Conservation (phyloP, 1,140 invertebrate species). For the Spodoptera litura region DNA sequence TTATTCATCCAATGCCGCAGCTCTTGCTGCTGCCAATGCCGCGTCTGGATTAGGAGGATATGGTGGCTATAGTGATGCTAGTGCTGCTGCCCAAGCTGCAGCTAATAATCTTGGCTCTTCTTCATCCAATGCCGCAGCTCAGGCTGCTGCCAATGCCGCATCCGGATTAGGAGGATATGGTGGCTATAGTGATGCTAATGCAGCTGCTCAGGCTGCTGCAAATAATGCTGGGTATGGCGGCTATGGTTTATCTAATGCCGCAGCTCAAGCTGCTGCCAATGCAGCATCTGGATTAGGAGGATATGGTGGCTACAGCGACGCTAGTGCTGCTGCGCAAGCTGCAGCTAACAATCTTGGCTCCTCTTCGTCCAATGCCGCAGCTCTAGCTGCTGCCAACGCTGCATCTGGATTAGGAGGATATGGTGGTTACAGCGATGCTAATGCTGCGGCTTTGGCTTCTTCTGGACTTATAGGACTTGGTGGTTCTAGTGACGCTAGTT, state of each 20-base stretch:
- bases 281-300: no score
- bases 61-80: constrained; percentile 1
- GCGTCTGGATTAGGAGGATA: not conserved
- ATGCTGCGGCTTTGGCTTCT: not conserved
- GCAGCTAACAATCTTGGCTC: not conserved
- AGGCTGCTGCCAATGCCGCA: constrained; percentile 5
- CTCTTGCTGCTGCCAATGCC: not conserved
- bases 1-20: no score
- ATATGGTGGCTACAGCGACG: constrained; percentile 1
- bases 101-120: not conserved
- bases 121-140: not conserved
- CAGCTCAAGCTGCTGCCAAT: not conserved
- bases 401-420: not conserved
- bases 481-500: not conserved
- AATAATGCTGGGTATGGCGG: no score
- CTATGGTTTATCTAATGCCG: no score
- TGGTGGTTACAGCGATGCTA: not conserved
- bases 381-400: constrained; percentile 8
- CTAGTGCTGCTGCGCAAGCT: no score
- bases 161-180: not conserved
- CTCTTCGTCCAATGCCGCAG: not conserved
- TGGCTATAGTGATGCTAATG: not conserved
- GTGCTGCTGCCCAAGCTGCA: no score
- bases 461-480: not conserved
- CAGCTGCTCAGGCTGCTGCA: not conserved